Percentiles rank a stretch among this genome's conserved stretches.
Evolutionary conservation across 2,797 vertebrate genomes (phyloP).

Genomic region (Pempheris klunzingeri): DNA sequence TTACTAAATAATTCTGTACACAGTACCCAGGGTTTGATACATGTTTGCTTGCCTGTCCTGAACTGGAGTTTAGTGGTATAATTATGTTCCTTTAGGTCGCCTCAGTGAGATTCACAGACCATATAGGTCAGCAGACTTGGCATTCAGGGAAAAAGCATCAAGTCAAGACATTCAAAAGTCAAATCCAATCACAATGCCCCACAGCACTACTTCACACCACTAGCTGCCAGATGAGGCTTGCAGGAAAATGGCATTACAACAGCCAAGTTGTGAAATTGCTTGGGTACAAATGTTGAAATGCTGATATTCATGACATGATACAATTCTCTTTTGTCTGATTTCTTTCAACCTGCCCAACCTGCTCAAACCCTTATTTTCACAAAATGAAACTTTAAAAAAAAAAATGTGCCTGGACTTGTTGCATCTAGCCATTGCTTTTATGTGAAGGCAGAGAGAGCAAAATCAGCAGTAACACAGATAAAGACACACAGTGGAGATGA

Average conservation of each 20-base stretch:
- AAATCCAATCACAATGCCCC: slow-evolving; percentile 33
- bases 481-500: slow-evolving; percentile 1
- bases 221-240: slow-evolving; percentile 37
- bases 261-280: slow-evolving; percentile 11
- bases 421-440: background rate
- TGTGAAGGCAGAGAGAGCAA: background rate
- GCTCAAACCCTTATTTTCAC: background rate
- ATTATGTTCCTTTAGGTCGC: slow-evolving; percentile 11
- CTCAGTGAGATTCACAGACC: slow-evolving; percentile 3
- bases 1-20: background rate
- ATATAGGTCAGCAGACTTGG: slow-evolving; percentile 9
- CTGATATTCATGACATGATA: background rate
- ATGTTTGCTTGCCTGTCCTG: background rate
- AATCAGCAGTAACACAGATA: background rate
- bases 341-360: background rate
- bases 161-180: slow-evolving; percentile 42
- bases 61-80: background rate
- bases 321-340: slow-evolving; percentile 4
- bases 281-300: slow-evolving; percentile 20
- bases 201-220: slow-evolving; percentile 25
- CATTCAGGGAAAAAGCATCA: slow-evolving; percentile 27
- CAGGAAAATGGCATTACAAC: slow-evolving; percentile 17
- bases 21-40: background rate
- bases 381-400: background rate
- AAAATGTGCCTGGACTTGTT: background rate